Evolutionary conservation across 2,113 vertebrate species (phyloP), one percentile per base, ranked within the genome.

Genomic region (Penelope pileata): DNA sequence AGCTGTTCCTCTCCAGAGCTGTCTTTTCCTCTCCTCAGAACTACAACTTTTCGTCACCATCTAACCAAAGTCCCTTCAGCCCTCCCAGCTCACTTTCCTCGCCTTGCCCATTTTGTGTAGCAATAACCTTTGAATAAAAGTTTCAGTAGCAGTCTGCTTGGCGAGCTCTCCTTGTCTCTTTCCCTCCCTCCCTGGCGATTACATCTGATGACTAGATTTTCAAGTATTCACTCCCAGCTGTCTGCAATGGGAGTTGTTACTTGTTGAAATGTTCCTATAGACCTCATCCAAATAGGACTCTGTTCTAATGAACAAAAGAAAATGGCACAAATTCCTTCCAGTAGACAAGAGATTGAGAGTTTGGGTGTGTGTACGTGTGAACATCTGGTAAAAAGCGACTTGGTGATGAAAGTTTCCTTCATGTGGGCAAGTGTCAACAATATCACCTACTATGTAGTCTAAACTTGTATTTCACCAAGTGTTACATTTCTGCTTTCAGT

Each of bases 381-480:
- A 91, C 76, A 85, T 90, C 72, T 86, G 75, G 47, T 63, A 81
- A 81, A 93, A 88, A 24, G 32, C 1, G 0, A 16, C 42, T 38
- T 56, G 66, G 86, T 91, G 89, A 84, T 89, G 92, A 97, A 95
- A 94, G 66, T 83, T 91, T 88, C 76, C 68, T 90, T 93, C 83
- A 51, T 3, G 1, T 63, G 51, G 40, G 60, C 64, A 67, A 93
- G 75, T 50, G 79, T 69, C 42, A 17, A 86, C 50, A 83, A 43
- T 77, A 86, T 88, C 88, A 68, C 73, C 45, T 42, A 30, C 56
- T 88, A 40, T 95, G 95, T 78, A 93, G 88, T 45, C 91, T 95
- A 53, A 93, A 91, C 68, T 77, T 88, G 34, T 56, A 86, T 95
- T 96, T 95, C 88, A 90, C 69, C 48, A 83, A 94, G 80, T 42